Conservation (phyloP, 2,797 vertebrate genomes). For the Synaphobranchus kaupii region DNA sequence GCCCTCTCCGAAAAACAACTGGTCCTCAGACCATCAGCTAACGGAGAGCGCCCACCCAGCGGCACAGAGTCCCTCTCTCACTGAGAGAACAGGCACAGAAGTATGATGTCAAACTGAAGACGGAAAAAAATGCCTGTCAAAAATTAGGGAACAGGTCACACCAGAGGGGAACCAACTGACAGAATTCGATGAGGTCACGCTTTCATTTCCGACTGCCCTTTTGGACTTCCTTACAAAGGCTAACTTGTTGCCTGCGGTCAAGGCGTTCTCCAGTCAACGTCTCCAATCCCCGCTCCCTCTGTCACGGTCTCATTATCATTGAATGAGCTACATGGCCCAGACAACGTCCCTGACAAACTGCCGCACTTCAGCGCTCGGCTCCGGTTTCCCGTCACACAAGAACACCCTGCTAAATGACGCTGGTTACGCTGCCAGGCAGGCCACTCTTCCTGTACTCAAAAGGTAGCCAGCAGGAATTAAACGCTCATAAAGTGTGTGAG, state of each 20-base stretch:
- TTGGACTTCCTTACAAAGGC: neutral
- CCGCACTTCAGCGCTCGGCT: conserved; percentile 33
- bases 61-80: neutral
- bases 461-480: neutral
- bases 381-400: conserved; percentile 32
- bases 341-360: conserved; percentile 61
- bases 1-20: neutral
- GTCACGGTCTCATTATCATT: conserved; percentile 70
- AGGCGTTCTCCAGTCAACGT: conserved; percentile 51
- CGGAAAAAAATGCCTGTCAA: neutral
- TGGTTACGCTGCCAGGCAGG: neutral
- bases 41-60: neutral
- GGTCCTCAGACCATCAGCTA: neutral
- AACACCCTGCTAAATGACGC: neutral
- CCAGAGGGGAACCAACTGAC: neutral
- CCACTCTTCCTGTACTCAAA: neutral
- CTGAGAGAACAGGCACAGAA: neutral
- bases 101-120: neutral
- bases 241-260: conserved; percentile 41
- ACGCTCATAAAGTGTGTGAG: neutral
- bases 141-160: neutral
- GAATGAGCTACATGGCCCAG: conserved; percentile 65
- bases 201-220: neutral
- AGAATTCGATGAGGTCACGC: neutral
- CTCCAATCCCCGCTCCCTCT: conserved; percentile 32